Evolutionary conservation across 1,140 invertebrate genomes (phyloP), one percentile per base, ranked within the genome.

Genomic region (Aleiodes sp.): DNA sequence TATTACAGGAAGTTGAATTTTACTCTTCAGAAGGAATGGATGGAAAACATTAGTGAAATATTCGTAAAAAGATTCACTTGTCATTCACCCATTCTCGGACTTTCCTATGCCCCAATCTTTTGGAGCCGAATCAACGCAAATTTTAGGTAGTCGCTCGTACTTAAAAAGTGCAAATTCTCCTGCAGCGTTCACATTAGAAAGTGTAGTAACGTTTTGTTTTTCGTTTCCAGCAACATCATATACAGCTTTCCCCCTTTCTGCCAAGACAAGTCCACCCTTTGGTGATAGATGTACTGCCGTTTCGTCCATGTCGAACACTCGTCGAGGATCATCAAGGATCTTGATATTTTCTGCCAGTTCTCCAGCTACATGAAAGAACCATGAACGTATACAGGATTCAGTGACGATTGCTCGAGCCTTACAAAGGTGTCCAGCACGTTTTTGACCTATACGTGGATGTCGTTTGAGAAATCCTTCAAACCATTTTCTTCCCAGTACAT

Each of bases 191-290:
- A n/a, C n/a, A n/a, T n/a, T n/a, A n/a, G n/a, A n/a, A n/a, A n/a
- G n/a, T n/a, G n/a, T n/a, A n/a, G 78, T 82, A n/a, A 83, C 26
- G 70, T 76, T 77, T 70, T 82, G 79, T 77, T 82, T 82, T 61
- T 84, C 81, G 41, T 73, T 76, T 37, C 59, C 64, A 61, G 72
- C 56, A 9, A 73, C 52, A 46, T 72, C 57, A 72, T 82, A 79
- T 2, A 82, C 74, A 16, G 73, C 35, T 75, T 80, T 76, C 24
- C 79, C 78, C 72, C 73, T 82, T 74, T 73, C 35, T 21, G 73
- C 78, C 52, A 83, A 68, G 29, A 82, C 75, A 33, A 74, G 62
- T 41, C 35, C 62, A 41, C 71, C 75, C 70, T 78, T 81, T 46
- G 79, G 79, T 37, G 46, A 66, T 16, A 81, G 52, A 70, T 75